Conservation (phyloP, 2,888 invertebrate species). For the Octodonta nipae region DNA sequence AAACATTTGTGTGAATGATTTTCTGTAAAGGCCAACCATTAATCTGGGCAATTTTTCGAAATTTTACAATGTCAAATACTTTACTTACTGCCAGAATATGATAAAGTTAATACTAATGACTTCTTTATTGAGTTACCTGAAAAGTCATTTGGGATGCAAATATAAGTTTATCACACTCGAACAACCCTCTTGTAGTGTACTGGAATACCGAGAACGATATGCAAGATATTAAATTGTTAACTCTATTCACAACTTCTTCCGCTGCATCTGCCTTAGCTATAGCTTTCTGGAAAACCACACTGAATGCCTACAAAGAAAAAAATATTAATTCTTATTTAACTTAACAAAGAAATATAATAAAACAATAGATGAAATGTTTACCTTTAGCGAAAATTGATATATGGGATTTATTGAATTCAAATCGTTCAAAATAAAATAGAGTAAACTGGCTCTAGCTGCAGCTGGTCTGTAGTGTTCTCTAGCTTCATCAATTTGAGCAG, state of each 20-base stretch:
- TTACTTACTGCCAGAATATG: no score
- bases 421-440: conserved; percentile 92
- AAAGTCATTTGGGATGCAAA: conserved; percentile 95
- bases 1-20: no score
- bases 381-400: conserved; percentile 93
- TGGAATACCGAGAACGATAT: conserved; percentile 90
- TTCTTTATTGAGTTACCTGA: conserved; percentile 43
- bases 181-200: conserved; percentile 86
- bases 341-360: neutral
- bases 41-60: no score
- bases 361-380: conserved; percentile 24
- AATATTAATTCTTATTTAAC: neutral
- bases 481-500: conserved; percentile 82
- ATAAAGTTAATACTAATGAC: neutral
- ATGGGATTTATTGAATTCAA: conserved; percentile 92
- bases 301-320: conserved; percentile 63
- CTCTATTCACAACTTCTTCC: conserved; percentile 62
- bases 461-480: conserved; percentile 79
- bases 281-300: conserved; percentile 94
- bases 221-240: conserved; percentile 82
- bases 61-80: no score
- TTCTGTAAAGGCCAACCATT: no score
- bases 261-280: conserved; percentile 77
- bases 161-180: conserved; percentile 92
- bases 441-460: conserved; percentile 79